Evolutionary conservation across 2,888 invertebrate genomes (phyloP), one percentile per base, ranked within the genome.

Genomic region (Microplitis deprimator): DNA sequence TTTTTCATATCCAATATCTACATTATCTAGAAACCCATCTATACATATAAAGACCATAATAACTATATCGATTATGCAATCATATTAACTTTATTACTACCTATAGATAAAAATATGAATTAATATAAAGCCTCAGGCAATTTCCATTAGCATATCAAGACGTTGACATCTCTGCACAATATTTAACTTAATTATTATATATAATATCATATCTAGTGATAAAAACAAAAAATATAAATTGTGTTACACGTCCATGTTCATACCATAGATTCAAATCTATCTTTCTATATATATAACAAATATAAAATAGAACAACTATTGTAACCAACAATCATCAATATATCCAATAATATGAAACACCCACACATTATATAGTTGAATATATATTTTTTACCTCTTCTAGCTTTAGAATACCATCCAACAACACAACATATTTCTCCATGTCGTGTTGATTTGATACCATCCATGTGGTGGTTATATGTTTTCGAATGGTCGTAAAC

Each of bases 71-170:
- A 39, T 71, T 39, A 62, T 71, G 61, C 59, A 38, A 71, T 71
- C 16, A 38, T 61, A 71, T 71, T 71, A 61, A 71, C 61, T 71
- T 71, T 38, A 71, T 71, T 71, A 39, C 59, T 39, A 29, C 29
- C 29, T 29, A 8, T 60, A 62, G 61, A 71, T 71, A 62, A 71
- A 71, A 61, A 71, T 71, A 62, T 50, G 50, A 71, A 71, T 71
- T 71, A 40, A 61, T 71, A 17, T 38, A 71, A 10, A 62, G 71
- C 71, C 61, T n/a, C 38, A 17, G n/a, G 61, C 10, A 61, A 71
- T 61, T 71, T 71, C 61, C 62, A 71, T 71, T 71, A 60, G 39
- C 71, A 39, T 62, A 71, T 71, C 62, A 39, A 71, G 38, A 16
- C 61, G 39, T 71, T 71, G 71, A 71, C 71, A 62, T 71, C 71